Evolutionary conservation across 2,797 vertebrate genomes (phyloP).

Genomic region (Siniperca scherzeri): DNA sequence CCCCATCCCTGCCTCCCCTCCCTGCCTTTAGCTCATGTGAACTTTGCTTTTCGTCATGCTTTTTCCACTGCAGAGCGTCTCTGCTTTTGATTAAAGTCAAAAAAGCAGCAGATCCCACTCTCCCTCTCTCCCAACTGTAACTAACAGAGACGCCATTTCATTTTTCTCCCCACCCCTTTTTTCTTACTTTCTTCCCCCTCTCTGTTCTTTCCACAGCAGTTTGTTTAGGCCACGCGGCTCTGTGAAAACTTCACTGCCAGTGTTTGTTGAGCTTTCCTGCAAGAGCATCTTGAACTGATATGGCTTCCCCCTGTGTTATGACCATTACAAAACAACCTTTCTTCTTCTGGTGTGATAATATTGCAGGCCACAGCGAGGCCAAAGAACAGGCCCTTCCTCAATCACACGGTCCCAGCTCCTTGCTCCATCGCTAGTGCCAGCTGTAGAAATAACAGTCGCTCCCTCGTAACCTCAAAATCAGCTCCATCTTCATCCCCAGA

Average conservation of each 20-base stretch:
- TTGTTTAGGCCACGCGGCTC: slow-evolving; percentile 85
- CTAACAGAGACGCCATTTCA: slow-evolving; percentile 73
- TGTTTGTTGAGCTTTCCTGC: slow-evolving; percentile 83
- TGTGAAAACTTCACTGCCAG: slow-evolving; percentile 77
- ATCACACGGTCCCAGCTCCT: not conserved
- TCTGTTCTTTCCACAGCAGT: slow-evolving; percentile 67
- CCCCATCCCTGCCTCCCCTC: not conserved
- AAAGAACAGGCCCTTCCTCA: slow-evolving; percentile 4
- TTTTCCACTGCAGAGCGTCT: slow-evolving; percentile 77
- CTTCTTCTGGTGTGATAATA: slow-evolving; percentile 55
- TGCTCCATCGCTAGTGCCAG: slow-evolving; percentile 12
- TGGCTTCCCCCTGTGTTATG: slow-evolving; percentile 71
- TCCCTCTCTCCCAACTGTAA: slow-evolving; percentile 57
- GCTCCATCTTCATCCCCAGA: slow-evolving; percentile 28
- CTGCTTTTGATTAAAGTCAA: slow-evolving; percentile 84
- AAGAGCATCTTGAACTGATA: slow-evolving; percentile 82
- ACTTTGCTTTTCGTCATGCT: slow-evolving; percentile 81
- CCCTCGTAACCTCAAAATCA: slow-evolving; percentile 42
- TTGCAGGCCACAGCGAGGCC: slow-evolving; percentile 38
- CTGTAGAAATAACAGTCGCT: slow-evolving; percentile 47
- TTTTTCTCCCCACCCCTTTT: slow-evolving; percentile 23
- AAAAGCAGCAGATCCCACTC: slow-evolving; percentile 62
- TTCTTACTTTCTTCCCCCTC: slow-evolving; percentile 23
- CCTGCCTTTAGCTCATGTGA: slow-evolving; percentile 82
- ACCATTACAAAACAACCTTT: slow-evolving; percentile 69